Evolutionary conservation across 2,888 invertebrate species (phyloP).

Genomic region (Eilema sororculum): DNA sequence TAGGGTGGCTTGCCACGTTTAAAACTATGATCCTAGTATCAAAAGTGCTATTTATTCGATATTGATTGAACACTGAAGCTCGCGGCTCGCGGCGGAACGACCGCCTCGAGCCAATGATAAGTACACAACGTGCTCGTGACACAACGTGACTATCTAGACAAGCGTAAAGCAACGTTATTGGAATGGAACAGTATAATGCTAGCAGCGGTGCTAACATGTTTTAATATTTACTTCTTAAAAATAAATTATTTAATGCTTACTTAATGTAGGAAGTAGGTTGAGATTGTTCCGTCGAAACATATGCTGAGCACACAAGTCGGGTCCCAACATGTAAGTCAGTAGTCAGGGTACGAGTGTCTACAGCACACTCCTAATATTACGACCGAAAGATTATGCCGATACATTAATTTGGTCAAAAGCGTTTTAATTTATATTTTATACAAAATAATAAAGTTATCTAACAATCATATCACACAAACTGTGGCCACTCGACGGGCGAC

Average conservation of each 20-base stretch:
- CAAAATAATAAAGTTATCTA: slow-evolving; percentile 25
- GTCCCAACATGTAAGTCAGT: neutral
- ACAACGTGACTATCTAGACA: slow-evolving; percentile 29
- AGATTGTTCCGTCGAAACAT: slow-evolving; percentile 6
- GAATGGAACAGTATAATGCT: slow-evolving; percentile 48
- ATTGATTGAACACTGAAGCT: slow-evolving; percentile 41
- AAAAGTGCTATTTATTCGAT: slow-evolving; percentile 17
- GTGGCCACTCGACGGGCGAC: neutral
- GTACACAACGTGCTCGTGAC: slow-evolving; percentile 23
- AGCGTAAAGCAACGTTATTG: slow-evolving; percentile 56
- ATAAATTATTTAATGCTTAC: slow-evolving; percentile 19
- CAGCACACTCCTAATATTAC: neutral
- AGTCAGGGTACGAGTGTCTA: neutral
- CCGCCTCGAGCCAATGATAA: slow-evolving; percentile 54
- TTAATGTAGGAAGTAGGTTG: neutral
- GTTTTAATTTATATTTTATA: slow-evolving; percentile 11
- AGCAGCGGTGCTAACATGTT: neutral
- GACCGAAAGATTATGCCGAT: slow-evolving; percentile 13
- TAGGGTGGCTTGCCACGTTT: slow-evolving; percentile 16
- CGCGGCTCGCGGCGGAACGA: slow-evolving; percentile 51
- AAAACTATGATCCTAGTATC: slow-evolving; percentile 14
- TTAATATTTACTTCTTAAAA: slow-evolving; percentile 21
- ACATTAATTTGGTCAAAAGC: slow-evolving; percentile 36
- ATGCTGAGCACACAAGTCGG: neutral
- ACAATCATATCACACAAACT: slow-evolving; percentile 20